A percentile compares a stretch with the other conserved stretches of the same genome.
Conservation (phyloP, 2,888 invertebrate genomes). For the Drosophila subquinaria region DNA sequence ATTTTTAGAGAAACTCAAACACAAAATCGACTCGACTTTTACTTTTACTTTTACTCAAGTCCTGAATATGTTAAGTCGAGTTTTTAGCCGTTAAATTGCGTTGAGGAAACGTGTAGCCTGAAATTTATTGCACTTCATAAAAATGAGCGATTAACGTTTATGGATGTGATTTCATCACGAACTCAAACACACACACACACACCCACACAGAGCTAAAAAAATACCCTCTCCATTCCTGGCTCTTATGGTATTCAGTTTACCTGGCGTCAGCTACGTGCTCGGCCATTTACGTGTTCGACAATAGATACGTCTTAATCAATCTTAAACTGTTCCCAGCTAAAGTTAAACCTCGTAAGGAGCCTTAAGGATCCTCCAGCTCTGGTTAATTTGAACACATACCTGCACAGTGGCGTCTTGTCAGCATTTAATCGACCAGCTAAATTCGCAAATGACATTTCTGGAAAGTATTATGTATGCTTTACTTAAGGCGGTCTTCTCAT, state of each 20-base stretch:
- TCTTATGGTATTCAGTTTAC: conserved; percentile 2
- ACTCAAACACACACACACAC: conserved; percentile 25
- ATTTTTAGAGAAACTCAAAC: conserved; percentile 79
- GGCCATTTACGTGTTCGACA: conserved; percentile 66
- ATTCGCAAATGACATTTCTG: conserved; percentile 22
- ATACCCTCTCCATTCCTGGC: not conserved
- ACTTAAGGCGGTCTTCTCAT: no score
- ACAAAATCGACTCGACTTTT: conserved; percentile 2
- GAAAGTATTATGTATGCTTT: not conserved
- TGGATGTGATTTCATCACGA: conserved; percentile 81
- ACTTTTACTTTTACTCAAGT: not conserved
- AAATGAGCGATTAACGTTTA: conserved; percentile 80
- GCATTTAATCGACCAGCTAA: not conserved
- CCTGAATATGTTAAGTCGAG: not conserved
- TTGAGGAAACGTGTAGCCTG: conserved; percentile 47
- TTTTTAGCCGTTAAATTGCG: conserved; percentile 42
- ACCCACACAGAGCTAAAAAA: conserved; percentile 21
- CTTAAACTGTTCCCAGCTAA: conserved; percentile 46
- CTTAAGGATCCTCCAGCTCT: conserved; percentile 10
- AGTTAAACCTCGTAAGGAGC: conserved; percentile 4
- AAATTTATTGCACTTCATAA: conserved; percentile 82
- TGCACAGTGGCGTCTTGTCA: conserved; percentile 1
- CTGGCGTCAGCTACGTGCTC: conserved; percentile 58
- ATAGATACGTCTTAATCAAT: conserved; percentile 81
- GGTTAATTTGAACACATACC: conserved; percentile 37